These are phyloP conservation scores for Galaxea fascicularis DNA, from an alignment of 92 coral and sea anemone genomes.

Conservation along the genomic window DNA sequence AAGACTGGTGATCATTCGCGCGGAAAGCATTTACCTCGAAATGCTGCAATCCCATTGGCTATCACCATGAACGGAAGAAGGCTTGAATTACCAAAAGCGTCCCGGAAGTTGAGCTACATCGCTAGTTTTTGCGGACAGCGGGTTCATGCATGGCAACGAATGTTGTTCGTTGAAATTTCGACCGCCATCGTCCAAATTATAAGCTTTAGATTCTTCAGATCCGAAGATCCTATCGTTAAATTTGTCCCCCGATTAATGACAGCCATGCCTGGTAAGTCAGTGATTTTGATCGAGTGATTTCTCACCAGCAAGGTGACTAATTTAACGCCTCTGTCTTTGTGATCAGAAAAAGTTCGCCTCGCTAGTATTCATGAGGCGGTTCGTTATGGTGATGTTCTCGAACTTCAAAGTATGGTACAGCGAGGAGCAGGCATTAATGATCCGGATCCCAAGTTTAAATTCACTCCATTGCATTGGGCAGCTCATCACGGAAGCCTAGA, in stretches of 20 bases:
- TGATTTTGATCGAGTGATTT: neutral
- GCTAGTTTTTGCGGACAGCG: slow-evolving; percentile 51
- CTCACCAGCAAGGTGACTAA: neutral
- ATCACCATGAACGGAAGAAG: neutral
- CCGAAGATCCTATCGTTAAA: neutral
- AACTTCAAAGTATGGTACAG: slow-evolving; percentile 97
- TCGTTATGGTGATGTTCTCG: slow-evolving; percentile 94
- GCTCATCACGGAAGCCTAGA: slow-evolving; percentile 93
- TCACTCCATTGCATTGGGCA: slow-evolving; percentile 99
- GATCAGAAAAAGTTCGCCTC: slow-evolving; percentile 85
- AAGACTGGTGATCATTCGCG: slow-evolving; percentile 55
- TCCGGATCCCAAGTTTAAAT: slow-evolving; percentile 85
- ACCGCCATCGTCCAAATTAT: slow-evolving; percentile 18
- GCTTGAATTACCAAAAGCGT: neutral
- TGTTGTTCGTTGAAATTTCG: slow-evolving; percentile 1
- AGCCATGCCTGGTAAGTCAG: slow-evolving; percentile 36
- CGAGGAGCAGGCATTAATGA: slow-evolving; percentile 98
- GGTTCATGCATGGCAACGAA: slow-evolving; percentile 37
- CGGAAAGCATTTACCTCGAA: slow-evolving; percentile 27
- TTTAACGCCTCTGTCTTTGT: neutral
- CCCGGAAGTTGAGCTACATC: slow-evolving; percentile 22
- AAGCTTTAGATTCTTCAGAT: too few relatives aligned
- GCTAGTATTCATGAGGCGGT: slow-evolving; percentile 96
- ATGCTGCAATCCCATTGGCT: slow-evolving; percentile 32
- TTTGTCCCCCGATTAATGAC: neutral